Conservation (phyloP, 2,888 invertebrate genomes). For the Melieria crassipennis region DNA sequence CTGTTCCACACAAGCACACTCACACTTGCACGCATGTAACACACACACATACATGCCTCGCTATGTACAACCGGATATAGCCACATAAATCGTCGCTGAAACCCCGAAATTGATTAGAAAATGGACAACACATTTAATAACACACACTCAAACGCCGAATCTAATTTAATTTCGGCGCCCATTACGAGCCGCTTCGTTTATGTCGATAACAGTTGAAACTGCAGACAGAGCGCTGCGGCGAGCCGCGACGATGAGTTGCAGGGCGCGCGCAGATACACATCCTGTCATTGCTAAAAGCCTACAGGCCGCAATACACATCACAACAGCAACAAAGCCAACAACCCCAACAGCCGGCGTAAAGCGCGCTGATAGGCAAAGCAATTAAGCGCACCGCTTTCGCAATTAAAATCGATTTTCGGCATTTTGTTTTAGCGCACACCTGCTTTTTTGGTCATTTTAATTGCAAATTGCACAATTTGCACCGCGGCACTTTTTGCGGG, state of each 20-base stretch:
- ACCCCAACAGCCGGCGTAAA: neutral
- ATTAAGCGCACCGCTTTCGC: conserved; percentile 30
- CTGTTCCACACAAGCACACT: neutral
- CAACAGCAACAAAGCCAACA: conserved; percentile 12
- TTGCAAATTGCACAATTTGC: conserved; percentile 35
- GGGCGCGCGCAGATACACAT: neutral
- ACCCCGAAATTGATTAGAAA: conserved; percentile 23
- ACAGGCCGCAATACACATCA: conserved; percentile 11
- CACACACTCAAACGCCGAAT: neutral
- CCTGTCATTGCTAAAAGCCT: conserved; percentile 14
- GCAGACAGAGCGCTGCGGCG: too few species aligned
- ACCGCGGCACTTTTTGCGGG: conserved; percentile 15
- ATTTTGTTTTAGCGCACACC: conserved; percentile 19
- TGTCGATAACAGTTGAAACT: too few species aligned
- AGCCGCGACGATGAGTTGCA: too few species aligned
- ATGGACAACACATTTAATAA: conserved; percentile 12
- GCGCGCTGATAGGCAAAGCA: conserved; percentile 24
- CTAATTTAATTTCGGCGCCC: conserved; percentile 13
- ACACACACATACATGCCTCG: neutral
- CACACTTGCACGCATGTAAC: neutral
- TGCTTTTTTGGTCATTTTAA: conserved; percentile 27
- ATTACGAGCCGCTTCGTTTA: too few species aligned
- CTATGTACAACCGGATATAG: too few species aligned
- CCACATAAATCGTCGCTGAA: conserved; percentile 9
- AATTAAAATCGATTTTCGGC: conserved; percentile 33